Base-by-base conservation (phyloP, 1,140 invertebrate genomes). In the Drosophila virilis region DNA sequence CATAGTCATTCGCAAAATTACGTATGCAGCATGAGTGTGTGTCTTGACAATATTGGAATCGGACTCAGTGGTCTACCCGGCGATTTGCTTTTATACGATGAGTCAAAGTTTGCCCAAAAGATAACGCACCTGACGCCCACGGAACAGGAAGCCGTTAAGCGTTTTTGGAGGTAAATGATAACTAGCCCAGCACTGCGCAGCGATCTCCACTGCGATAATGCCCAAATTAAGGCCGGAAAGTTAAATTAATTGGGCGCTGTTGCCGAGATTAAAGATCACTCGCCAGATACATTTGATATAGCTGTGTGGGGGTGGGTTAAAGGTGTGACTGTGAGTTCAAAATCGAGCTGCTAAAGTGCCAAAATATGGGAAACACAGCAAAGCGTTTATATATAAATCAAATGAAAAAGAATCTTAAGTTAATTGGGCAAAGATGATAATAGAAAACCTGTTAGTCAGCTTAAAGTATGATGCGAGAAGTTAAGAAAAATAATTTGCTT, bases 91-190 rank as follows among this genome's bases (percentile, higher is more conserved):
- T 77, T 62, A 62, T 89, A 90, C 62, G 86, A 89, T 89, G 84
- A 89, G 85, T 76, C 90, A 81, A 80, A 84, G 52, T 91, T 91
- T 71, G 73, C 71, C 55, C 77, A 84, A 42, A 91, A 91, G 86
- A 78, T 91, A 80, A 90, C 71, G 68, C 83, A 91, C 84, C 68
- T 91, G 78, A 82, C 76, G 59, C 90, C 90, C 60, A 77, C 72
- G 61, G 90, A 91, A 73, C 90, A 90, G 90, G 90, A 91, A 82
- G 90, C 90, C 37, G 90, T 91, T 50, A 86, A 83, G 54, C 84
- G 83, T 33, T 91, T 91, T 75, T 91, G 90, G 90, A 91, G 90
- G 90, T 91, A 86, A 59, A 32, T 28, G 74, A 84, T 85, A 80
- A 74, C 42, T 35, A 22, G 60, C 42, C 22, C 48, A 35, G 28